phyloP scores from a whole-genome alignment of 2,797 vertebrate species.

The Tiaroga cobitis region DNA sequence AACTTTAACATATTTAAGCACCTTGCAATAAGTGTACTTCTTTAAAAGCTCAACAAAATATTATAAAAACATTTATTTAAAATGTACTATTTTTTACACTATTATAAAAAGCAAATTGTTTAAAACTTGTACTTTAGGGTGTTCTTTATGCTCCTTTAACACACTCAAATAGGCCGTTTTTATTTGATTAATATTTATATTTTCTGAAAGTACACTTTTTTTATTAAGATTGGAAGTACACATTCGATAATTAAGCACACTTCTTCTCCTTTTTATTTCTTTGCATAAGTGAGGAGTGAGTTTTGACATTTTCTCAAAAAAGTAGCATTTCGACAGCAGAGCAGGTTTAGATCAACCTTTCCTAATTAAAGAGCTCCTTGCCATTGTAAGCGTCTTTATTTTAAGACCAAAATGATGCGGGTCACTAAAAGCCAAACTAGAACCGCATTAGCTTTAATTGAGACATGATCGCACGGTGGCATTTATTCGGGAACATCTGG shows the following conservation, averaged over 20 bases:
- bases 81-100: not conserved
- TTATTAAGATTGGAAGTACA: not conserved
- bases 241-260: not conserved
- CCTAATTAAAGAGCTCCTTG: conserved; percentile 20
- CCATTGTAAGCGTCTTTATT: conserved; percentile 6
- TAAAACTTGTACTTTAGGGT: not conserved
- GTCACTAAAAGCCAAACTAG: conserved; percentile 60
- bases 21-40: not conserved
- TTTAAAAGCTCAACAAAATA: not conserved
- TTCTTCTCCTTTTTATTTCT: not conserved
- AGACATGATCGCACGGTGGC: conserved; percentile 50
- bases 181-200: not conserved
- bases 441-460: conserved; percentile 47
- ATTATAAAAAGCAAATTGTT: not conserved
- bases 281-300: not conserved
- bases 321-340: not conserved
- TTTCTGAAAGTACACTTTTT: not conserved
- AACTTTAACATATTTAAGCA: not conserved
- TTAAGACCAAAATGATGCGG: conserved; percentile 42
- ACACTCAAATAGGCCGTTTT: not conserved
- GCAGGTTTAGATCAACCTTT: conserved; percentile 16
- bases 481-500: conserved; percentile 79
- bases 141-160: not conserved
- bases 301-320: conserved; percentile 11
- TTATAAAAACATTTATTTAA: too few species aligned